Evolutionary conservation across 1,140 invertebrate species (phyloP), one percentile per base, ranked within the genome.

Genomic region (Atta texana): DNA sequence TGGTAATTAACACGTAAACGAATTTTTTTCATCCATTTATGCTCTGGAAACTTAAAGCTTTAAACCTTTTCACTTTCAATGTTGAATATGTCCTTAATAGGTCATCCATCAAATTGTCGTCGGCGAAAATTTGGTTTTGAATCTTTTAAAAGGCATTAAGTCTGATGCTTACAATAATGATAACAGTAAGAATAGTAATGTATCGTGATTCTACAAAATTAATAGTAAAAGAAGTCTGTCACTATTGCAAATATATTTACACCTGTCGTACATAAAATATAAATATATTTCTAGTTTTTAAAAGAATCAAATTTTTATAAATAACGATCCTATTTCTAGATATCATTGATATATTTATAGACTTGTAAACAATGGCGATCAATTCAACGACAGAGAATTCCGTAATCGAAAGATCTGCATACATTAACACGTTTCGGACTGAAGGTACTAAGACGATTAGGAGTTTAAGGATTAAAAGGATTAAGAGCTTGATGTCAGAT

Each of bases 391-490:
- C 2, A 24, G 51, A 63, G 49, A 44, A 85, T 34, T 16, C 28
- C 76, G 74, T 85, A 87, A 87, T 86, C 68, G 64, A 59, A 53
- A 51, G 24, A 66, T 59, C 59, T 87, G 72, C 63, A 81, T 88
- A 86, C 63, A 90, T 88, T 91, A 90, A 91, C 76, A 59, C 21
- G 31, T 12, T 51, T 74, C 24, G 71, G 57, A 75, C 82, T 89
- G 61, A 85, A 78, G 69, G 57, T 53, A 21, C 57, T 90, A 90
- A 90, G 88, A 51, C 87, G 89, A 90, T 90, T 88, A 88, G 86
- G 44, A 90, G 55, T 68, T 61, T 10, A 39, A n/a, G 76, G 88
- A 90, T 88, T 86, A 61, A 86, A 88, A 51, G 76, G 89, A 88
- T 90, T 90, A 90, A 88, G 85, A 31, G 76, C 86, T 86, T 39